Evolutionary conservation across 2,113 vertebrate genomes (phyloP).

Genomic region (Eptesicus fuscus): DNA sequence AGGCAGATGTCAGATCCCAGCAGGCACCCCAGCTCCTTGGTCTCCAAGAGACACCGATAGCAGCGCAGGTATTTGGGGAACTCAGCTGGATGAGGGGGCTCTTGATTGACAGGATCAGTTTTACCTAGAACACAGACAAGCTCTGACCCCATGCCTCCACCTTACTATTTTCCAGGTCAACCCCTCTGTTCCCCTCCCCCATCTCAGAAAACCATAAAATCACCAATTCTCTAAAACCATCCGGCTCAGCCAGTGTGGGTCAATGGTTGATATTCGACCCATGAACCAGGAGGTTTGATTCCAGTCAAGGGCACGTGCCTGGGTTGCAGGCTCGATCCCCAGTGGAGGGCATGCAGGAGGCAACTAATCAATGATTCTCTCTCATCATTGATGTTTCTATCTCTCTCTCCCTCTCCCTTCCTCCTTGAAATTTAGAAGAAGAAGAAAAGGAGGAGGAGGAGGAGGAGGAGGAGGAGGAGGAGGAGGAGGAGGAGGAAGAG

Average conservation of each 20-base stretch:
- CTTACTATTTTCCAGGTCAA: not conserved
- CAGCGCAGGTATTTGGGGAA: conserved; percentile 17
- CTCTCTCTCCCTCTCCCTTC: too few species aligned
- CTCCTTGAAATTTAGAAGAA: too few species aligned
- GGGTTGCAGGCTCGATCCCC: too few species aligned
- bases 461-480: too few species aligned
- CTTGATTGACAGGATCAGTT: not conserved
- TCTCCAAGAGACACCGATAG: conserved; percentile 64
- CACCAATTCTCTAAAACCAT: not conserved
- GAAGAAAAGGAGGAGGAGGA: not conserved
- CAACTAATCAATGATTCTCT: too few species aligned
- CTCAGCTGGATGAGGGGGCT: not conserved
- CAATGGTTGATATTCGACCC: too few species aligned
- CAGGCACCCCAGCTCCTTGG: conserved; percentile 56
- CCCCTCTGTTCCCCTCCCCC: not conserved
- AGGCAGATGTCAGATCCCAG: conserved; percentile 60
- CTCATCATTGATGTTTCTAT: too few species aligned
- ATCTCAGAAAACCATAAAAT: not conserved
- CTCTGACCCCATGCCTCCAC: not conserved
- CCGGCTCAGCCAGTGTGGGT: not conserved
- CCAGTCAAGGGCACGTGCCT: too few species aligned
- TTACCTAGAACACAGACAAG: conserved; percentile 37
- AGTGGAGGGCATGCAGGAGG: too few species aligned
- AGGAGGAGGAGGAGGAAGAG: not conserved
- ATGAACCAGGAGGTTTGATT: too few species aligned